These are phyloP conservation scores for Erannis defoliaria DNA, from an alignment of 2,888 invertebrate species.

Conservation along the genomic window DNA sequence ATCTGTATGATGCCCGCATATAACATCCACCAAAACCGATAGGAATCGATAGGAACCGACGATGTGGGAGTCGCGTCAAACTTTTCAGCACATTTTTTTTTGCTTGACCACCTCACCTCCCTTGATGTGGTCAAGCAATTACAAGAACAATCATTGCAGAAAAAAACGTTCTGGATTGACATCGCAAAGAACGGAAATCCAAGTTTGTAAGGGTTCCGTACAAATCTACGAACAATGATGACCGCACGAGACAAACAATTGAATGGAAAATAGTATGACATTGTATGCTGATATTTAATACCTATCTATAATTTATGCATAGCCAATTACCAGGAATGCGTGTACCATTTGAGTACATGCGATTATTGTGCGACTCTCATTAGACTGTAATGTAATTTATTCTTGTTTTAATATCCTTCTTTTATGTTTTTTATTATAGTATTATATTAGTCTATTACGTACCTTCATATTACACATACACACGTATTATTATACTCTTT, in stretches of 20 bases:
- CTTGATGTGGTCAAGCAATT: conserved; percentile 15
- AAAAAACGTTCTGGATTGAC: conserved; percentile 21
- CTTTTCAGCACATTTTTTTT: too few relatives aligned
- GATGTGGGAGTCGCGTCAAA: too few relatives aligned
- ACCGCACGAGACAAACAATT: conserved; percentile 26
- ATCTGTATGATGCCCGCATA: too few relatives aligned
- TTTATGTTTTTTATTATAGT: too few relatives aligned
- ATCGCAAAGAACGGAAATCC: conserved; percentile 34
- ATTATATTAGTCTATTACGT: too few relatives aligned
- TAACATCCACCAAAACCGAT: too few relatives aligned
- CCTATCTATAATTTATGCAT: background rate
- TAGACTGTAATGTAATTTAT: too few relatives aligned
- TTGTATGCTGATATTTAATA: conserved; percentile 31
- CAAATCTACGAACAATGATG: conserved; percentile 47
- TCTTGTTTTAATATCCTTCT: too few relatives aligned
- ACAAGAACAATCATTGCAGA: conserved; percentile 22
- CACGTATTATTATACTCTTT: too few relatives aligned
- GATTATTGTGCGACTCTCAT: background rate
- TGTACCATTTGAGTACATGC: background rate
- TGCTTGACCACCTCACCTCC: too few relatives aligned
- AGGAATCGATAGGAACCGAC: too few relatives aligned
- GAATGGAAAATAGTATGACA: conserved; percentile 23
- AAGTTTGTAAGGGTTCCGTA: conserved; percentile 11
- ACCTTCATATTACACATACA: too few relatives aligned
- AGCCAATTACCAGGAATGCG: background rate